Conservation (phyloP, 2,888 invertebrate genomes). For the Trissonchulus sp. region DNA sequence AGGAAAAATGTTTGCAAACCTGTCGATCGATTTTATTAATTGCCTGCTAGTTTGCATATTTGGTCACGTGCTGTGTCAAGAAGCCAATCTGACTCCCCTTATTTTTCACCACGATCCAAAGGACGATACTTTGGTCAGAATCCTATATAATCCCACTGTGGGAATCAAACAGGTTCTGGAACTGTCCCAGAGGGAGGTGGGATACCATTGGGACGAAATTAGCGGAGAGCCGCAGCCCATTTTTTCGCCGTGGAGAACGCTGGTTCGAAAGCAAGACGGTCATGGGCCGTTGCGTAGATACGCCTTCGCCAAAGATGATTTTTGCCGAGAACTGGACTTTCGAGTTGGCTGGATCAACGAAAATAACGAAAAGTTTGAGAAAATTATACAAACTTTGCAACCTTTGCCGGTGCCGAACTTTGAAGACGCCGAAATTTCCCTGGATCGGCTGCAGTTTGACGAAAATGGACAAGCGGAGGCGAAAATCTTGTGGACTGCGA, state of each 20-base stretch:
- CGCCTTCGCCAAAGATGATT: constrained; percentile 13
- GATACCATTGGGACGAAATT: background rate
- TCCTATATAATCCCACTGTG: background rate
- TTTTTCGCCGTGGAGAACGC: constrained; percentile 11
- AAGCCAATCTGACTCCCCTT: constrained; percentile 1
- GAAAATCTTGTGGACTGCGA: background rate
- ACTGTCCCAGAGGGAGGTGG: constrained; percentile 15
- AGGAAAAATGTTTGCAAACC: too few relatives aligned
- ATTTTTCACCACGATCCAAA: background rate
- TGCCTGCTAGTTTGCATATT: too few relatives aligned
- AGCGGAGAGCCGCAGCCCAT: background rate
- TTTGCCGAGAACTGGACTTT: constrained; percentile 6
- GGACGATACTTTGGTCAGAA: background rate
- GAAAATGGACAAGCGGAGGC: background rate
- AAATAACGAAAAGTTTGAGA: background rate
- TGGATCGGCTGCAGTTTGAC: background rate
- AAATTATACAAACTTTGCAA: background rate
- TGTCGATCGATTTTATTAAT: too few relatives aligned
- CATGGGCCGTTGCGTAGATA: background rate
- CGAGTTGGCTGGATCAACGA: constrained; percentile 6
- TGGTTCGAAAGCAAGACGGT: background rate
- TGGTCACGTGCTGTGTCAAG: too few relatives aligned
- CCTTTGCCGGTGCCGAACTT: constrained; percentile 8
- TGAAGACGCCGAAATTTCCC: background rate
- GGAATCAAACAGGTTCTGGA: background rate